Conservation (phyloP, 1,140 invertebrate genomes). For the Monomorium pharaonis region DNA sequence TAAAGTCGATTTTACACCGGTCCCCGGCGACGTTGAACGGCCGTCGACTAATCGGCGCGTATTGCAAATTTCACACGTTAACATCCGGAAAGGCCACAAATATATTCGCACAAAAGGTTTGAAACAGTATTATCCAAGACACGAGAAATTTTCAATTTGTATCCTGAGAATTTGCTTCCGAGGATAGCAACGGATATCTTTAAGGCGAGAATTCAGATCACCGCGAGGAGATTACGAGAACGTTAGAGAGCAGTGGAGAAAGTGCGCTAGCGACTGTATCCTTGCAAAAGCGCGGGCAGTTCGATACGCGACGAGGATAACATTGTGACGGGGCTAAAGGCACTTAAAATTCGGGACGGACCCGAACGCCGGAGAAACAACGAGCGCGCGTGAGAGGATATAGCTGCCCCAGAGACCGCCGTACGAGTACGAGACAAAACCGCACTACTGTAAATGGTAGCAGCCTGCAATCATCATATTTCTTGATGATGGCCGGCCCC, state of each 20-base stretch:
- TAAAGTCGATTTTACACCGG: conserved; percentile 25
- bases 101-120: background rate
- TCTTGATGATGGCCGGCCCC: conserved; percentile 74
- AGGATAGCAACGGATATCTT: background rate
- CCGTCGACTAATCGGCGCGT: conserved; percentile 22
- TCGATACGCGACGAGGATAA: conserved; percentile 9
- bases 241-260: background rate
- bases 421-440: conserved; percentile 72
- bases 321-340: conserved; percentile 29
- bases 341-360: conserved; percentile 59
- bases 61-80: background rate
- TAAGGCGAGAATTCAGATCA: background rate
- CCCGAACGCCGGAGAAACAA: conserved; percentile 17
- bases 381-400: conserved; percentile 38
- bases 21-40: background rate
- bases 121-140: background rate
- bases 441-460: conserved; percentile 81
- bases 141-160: background rate
- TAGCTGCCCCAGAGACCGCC: conserved; percentile 26
- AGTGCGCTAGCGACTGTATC: background rate
- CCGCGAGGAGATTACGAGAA: background rate
- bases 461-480: conserved; percentile 81
- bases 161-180: background rate
- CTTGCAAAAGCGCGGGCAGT: background rate
- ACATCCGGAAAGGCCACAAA: background rate